Percentiles rank a stretch among this genome's conserved stretches.
These are phyloP conservation scores for Onychostoma macrolepis DNA, from an alignment of 2,113 vertebrate genomes.

Conservation along the genomic window DNA sequence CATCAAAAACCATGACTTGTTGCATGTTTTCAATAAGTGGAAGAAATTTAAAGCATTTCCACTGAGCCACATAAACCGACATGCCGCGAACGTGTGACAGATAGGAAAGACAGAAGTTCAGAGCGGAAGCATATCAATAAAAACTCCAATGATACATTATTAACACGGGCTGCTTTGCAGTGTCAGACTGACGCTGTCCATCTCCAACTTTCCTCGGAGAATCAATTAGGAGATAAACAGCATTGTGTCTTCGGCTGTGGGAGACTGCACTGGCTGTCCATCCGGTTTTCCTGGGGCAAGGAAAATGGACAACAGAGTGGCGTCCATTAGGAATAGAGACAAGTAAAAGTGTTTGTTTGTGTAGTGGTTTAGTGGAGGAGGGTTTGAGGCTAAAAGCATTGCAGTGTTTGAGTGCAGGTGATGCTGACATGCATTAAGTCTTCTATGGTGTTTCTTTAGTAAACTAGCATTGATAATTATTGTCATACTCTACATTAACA, in stretches of 20 bases:
- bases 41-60: slow-evolving; percentile 49
- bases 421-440: slow-evolving; percentile 14
- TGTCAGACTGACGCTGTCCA: slow-evolving; percentile 74
- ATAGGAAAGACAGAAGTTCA: slow-evolving; percentile 43
- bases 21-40: slow-evolving; percentile 42
- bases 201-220: slow-evolving; percentile 80
- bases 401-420: slow-evolving; percentile 26
- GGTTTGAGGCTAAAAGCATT: slow-evolving; percentile 46
- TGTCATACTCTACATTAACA: not conserved
- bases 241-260: slow-evolving; percentile 70
- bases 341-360: slow-evolving; percentile 67
- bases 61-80: slow-evolving; percentile 54
- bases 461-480: not conserved
- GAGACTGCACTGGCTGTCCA: slow-evolving; percentile 75
- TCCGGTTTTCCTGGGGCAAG: slow-evolving; percentile 81
- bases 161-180: slow-evolving; percentile 73
- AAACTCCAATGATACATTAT: slow-evolving; percentile 73
- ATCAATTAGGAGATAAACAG: slow-evolving; percentile 88
- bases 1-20: slow-evolving; percentile 4
- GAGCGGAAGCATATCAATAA: slow-evolving; percentile 71
- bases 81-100: slow-evolving; percentile 45
- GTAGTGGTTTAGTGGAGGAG: slow-evolving; percentile 61
- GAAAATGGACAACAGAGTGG: slow-evolving; percentile 74
- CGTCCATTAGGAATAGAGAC: slow-evolving; percentile 70
- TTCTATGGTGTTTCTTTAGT: not conserved